Evolutionary conservation across 2,113 vertebrate genomes (phyloP), one percentile per base, ranked within the genome.

Genomic region (Eubucco bourcierii): DNA sequence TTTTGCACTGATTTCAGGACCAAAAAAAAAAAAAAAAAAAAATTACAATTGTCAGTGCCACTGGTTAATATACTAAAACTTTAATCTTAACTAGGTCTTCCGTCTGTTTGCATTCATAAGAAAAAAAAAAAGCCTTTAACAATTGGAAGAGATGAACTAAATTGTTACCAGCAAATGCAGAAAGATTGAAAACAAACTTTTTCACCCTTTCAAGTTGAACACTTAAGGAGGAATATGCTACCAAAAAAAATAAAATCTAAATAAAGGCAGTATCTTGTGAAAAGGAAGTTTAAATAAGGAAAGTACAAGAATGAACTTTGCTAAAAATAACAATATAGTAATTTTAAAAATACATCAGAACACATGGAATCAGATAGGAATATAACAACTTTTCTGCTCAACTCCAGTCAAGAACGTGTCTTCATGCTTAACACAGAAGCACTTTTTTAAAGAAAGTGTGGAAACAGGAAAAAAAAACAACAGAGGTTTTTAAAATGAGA

Each of bases 301-400:
- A 95, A 80, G 37, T 21, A 20, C 46, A 95, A 93, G 37, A 20
- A 92, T 78, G 34, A 93, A 93, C 41, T 41, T 28, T 20, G 25
- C 67, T 89, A 95, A 92, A 94, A 94, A 89, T 89, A 90, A 82
- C 47, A 44, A 41, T 28, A 59, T 10, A 83, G 72, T 85, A 90
- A 91, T 91, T 78, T 20, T 68, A 61, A 93, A 90, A 89, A 53
- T 19, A 19, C 59, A 77, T 33, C 33, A 67, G 76, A 90, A 85
- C 41, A 80, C 4, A 4, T 15, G 72, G 56, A 86, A 64, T 64
- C 41, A 88, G 89, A 87, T 10, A 53, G 44, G 75, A 89, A 77
- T 29, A 9, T 39, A 84, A 81, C 23, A 21, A 34, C 52, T 83
- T 80, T 77, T 84, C 55, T 67, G 33, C 37, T 77, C 27, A 25